A percentile compares a stretch with the other conserved stretches of the same genome.
phyloP scores from a whole-genome alignment of 2,797 vertebrate species.

The Sciurus vulgaris region DNA sequence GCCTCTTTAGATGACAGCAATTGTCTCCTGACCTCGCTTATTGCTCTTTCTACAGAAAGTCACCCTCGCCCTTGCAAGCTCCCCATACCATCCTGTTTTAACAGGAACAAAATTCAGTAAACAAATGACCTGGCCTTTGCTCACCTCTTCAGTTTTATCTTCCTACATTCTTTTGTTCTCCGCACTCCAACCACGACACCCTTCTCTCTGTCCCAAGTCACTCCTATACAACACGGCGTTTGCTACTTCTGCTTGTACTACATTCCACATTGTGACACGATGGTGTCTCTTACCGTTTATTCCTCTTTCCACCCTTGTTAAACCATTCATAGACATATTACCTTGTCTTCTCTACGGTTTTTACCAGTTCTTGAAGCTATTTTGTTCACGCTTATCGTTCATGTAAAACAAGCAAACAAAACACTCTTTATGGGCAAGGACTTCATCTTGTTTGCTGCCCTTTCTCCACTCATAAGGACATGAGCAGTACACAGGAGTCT shows the following conservation, averaged over 20 bases:
- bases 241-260: background rate
- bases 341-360: background rate
- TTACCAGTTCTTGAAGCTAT: background rate
- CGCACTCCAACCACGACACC: background rate
- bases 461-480: background rate
- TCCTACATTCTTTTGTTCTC: background rate
- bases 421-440: background rate
- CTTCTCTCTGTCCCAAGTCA: background rate
- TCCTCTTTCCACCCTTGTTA: background rate
- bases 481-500: background rate
- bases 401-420: background rate
- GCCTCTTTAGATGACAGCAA: background rate
- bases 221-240: background rate
- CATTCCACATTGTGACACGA: background rate
- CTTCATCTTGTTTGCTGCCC: background rate
- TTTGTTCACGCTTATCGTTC: background rate
- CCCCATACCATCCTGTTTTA: background rate
- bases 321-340: background rate
- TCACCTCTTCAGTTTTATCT: background rate
- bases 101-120: slow-evolving; percentile 18
- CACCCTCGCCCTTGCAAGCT: background rate
- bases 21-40: background rate
- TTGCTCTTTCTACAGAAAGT: background rate
- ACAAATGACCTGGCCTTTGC: background rate
- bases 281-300: background rate